Base-by-base conservation (phyloP, 2,797 vertebrate species). In the Chelon labrosus region DNA sequence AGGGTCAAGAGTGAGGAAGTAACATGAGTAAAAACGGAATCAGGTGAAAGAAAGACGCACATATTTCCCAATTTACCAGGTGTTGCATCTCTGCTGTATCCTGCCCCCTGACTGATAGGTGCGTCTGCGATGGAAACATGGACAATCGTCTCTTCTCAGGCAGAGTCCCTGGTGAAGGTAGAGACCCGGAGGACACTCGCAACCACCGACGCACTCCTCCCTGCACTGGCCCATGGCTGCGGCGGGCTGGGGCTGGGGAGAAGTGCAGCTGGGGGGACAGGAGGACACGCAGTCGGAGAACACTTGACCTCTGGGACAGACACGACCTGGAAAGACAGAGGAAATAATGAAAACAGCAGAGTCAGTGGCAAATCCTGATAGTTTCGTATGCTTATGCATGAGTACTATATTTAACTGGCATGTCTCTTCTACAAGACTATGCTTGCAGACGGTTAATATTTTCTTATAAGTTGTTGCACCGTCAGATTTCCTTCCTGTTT, bases 211-310 rank as follows among this genome's bases (percentile, higher is more conserved):
- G 17, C 97, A 98, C 86, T 96, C 95, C 0, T 95, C 93, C 47
- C 91, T 90, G 82, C 97, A 97, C 73, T 92, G 92, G 1, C 79
- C 91, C 14, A 80, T 53, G 0, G 87, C 86, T 2, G 76, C 80
- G 17, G 79, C 63, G 0, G 72, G 56, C 7, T 86, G 82, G 0
- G 79, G 59, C 0, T 82, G 93, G 9, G 91, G 93, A 0, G 92
- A 93, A 0, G 80, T 78, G 42, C 97, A 97, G 87, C 88, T 96
- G 37, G 95, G 91, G 0, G 96, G 95, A 70, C 97, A 98, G 14
- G 95, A 94, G 3, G 96, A 97, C 66, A 96, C 75, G 0, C 97
- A 98, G 88, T 98, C 97, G 0, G 95, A 96, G 76, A 96, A 97
- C 3, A 90, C 82, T 89, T 96, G 94, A 11, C 93, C 96, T 0